Evolutionary conservation across 1,140 invertebrate genomes (phyloP), one percentile per base, ranked within the genome.

Genomic region (Nymphalis io): DNA sequence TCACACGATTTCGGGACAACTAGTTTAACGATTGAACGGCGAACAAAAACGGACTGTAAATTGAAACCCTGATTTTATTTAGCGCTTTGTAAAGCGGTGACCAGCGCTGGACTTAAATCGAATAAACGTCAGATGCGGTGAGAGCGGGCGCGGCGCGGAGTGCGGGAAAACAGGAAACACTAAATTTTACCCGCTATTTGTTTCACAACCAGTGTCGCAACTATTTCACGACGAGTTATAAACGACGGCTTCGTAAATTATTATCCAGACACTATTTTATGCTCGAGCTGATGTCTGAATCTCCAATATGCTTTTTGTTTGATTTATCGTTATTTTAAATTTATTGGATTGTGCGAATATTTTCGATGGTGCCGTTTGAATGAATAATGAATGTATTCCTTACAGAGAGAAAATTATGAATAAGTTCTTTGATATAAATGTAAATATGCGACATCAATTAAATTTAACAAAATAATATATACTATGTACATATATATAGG

Each of bases 91-190:
- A 73, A 74, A 74, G 77, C 75, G 68, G 75, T 51, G 68, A 72
- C 67, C 66, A 72, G 60, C 70, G 66, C 60, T 67, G 66, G 77
- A 73, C 78, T 79, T 75, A 81, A 81, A 83, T 80, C 78, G 79
- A 84, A 84, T 84, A 76, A 84, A 78, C 78, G 82, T 83, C 81
- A 83, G 77, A 81, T 76, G 80, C 75, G 74, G 72, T 61, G 69
- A 67, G 57, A 59, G 59, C 51, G 62, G 46, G 42, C 40, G 51
- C 62, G 55, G 16, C 18, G 61, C 62, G 72, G 66, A 60, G 48
- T 51, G 71, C 62, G 68, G 68, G 69, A 74, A 74, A 69, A 74
- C 71, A 64, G 71, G 76, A 74, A 79, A 81, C 74, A 81, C 64
- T 81, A 80, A 76, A 81, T 80, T 83, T 73, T 67, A 73, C 61